Evolutionary conservation across 2,888 invertebrate genomes (phyloP).

Genomic region (Drosophila colorata): DNA sequence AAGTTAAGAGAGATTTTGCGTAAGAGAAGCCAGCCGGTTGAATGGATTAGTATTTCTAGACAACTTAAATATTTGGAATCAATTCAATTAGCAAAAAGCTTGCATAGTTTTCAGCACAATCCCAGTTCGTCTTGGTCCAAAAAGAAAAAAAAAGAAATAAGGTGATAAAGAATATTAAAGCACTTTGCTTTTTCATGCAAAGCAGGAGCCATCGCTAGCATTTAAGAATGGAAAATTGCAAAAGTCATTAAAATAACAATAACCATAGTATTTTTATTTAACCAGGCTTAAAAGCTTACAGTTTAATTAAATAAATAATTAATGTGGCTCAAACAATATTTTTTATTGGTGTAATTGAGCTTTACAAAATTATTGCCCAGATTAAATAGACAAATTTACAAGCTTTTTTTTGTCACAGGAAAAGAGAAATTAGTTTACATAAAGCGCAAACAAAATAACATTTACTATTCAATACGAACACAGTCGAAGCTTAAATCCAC

Average conservation of each 20-base stretch:
- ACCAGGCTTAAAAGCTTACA: not conserved
- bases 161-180: too few species aligned
- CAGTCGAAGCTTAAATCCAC: slow-evolving; percentile 1
- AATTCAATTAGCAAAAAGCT: slow-evolving; percentile 1
- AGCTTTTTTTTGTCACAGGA: too few species aligned
- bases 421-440: not conserved
- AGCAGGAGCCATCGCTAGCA: too few species aligned
- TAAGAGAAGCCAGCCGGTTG: not conserved
- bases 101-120: not conserved
- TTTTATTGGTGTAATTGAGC: slow-evolving; percentile 5
- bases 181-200: too few species aligned
- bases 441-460: not conserved
- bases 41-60: not conserved
- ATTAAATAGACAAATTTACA: slow-evolving; percentile 12
- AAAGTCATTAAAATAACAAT: too few species aligned
- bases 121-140: not conserved
- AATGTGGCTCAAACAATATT: too few species aligned
- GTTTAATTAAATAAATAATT: not conserved
- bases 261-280: too few species aligned
- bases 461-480: slow-evolving; percentile 5
- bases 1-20: not conserved
- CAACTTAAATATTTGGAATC: not conserved
- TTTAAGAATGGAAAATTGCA: too few species aligned
- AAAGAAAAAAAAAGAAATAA: not conserved
- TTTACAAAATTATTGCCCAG: not conserved